Percentiles rank a stretch among this genome's conserved stretches.
Conservation (phyloP, 2,888 invertebrate genomes). For the Amiota communis region DNA sequence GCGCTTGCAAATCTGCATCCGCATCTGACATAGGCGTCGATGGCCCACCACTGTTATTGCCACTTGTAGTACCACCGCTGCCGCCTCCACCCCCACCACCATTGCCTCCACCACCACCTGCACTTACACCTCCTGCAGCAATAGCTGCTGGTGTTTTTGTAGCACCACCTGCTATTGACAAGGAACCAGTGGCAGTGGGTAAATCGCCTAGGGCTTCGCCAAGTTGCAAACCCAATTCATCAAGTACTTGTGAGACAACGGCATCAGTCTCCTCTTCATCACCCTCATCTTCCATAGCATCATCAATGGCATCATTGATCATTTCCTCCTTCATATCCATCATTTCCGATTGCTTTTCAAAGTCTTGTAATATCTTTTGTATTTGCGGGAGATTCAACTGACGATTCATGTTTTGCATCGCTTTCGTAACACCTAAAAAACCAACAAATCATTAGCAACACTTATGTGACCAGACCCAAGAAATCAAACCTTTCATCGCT, state of each 20-base stretch:
- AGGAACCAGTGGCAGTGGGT: slow-evolving; percentile 79
- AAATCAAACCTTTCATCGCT: slow-evolving; percentile 88
- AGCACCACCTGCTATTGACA: slow-evolving; percentile 77
- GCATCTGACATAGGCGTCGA: slow-evolving; percentile 81
- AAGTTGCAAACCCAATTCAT: slow-evolving; percentile 96
- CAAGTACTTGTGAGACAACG: slow-evolving; percentile 95
- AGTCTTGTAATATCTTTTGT: slow-evolving; percentile 96
- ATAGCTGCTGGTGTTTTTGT: slow-evolving; percentile 78
- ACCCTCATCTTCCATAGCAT: slow-evolving; percentile 98
- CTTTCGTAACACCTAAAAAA: slow-evolving; percentile 86
- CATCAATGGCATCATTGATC: slow-evolving; percentile 99
- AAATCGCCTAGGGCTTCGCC: slow-evolving; percentile 93
- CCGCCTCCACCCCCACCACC: slow-evolving; percentile 72
- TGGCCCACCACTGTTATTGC: slow-evolving; percentile 72
- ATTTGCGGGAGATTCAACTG: slow-evolving; percentile 98
- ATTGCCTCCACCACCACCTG: slow-evolving; percentile 71
- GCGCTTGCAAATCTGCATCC: slow-evolving; percentile 97
- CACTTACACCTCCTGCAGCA: slow-evolving; percentile 70
- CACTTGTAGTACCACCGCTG: slow-evolving; percentile 69
- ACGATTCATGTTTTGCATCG: slow-evolving; percentile 98
- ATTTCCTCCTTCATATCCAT: slow-evolving; percentile 99
- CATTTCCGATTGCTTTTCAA: slow-evolving; percentile 99
- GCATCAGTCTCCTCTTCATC: slow-evolving; percentile 99
- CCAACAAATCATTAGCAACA: neutral
- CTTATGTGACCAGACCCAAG: neutral